Evolutionary conservation across 2,888 invertebrate species (phyloP).

Genomic region (Acrocera orbiculus): DNA sequence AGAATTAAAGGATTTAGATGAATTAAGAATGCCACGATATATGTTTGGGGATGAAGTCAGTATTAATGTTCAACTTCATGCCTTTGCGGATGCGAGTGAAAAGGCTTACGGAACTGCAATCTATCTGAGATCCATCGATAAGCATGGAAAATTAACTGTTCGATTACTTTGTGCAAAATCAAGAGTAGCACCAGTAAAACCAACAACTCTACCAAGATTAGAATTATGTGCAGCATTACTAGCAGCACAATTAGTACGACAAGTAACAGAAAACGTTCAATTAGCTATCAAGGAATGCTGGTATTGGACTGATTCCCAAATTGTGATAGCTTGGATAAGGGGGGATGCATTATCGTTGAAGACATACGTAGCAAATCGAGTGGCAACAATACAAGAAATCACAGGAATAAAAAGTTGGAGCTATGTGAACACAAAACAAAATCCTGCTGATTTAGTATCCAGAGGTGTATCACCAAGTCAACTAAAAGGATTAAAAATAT

Average conservation of each 20-base stretch:
- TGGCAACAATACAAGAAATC: slow-evolving; percentile 8
- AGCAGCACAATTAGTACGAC: not conserved
- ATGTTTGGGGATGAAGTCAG: not conserved
- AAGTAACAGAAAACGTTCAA: not conserved
- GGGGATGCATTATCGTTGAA: not conserved
- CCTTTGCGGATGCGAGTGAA: slow-evolving; percentile 5
- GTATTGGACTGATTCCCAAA: slow-evolving; percentile 3
- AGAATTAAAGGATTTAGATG: not conserved
- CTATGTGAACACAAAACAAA: slow-evolving; percentile 6
- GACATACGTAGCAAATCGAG: slow-evolving; percentile 11
- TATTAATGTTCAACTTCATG: not conserved
- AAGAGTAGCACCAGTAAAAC: slow-evolving; percentile 10
- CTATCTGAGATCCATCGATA: slow-evolving; percentile 1
- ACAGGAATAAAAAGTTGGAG: slow-evolving; percentile 5
- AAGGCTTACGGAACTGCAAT: slow-evolving; percentile 4
- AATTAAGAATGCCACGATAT: not conserved
- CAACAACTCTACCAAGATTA: slow-evolving; percentile 13
- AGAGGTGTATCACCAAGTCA: slow-evolving; percentile 8
- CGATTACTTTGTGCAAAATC: slow-evolving; percentile 7
- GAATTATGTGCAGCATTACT: slow-evolving; percentile 11
- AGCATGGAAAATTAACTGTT: slow-evolving; percentile 5
- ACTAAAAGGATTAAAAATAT: slow-evolving; percentile 5
- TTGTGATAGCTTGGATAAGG: not conserved
- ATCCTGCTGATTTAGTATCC: slow-evolving; percentile 12
- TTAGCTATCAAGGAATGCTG: not conserved